These are phyloP conservation scores for Diprion similis DNA, from an alignment of 1,140 invertebrate genomes.

Conservation along the genomic window DNA sequence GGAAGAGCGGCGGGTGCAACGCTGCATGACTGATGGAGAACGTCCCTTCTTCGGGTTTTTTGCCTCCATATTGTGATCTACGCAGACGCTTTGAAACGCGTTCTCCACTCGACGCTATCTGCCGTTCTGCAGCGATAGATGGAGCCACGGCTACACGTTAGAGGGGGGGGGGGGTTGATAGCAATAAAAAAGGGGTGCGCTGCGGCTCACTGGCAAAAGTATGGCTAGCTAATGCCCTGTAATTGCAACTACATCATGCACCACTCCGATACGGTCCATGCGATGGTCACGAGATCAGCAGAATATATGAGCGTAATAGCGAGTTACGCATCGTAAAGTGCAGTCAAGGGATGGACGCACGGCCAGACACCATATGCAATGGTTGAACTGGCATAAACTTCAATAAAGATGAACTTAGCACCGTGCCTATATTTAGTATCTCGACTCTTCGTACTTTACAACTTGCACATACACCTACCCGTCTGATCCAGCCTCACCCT, in stretches of 20 bases:
- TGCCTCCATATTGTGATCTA: too few relatives aligned
- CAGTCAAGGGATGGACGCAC: neutral
- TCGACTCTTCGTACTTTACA: neutral
- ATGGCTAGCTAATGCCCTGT: neutral
- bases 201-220: slow-evolving; percentile 29
- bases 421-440: slow-evolving; percentile 47
- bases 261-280: neutral
- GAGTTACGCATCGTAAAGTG: neutral
- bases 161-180: slow-evolving; percentile 17
- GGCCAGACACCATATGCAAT: slow-evolving; percentile 1
- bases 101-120: too few relatives aligned
- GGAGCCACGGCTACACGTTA: slow-evolving; percentile 31
- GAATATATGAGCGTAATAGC: neutral
- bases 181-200: slow-evolving; percentile 32
- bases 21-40: too few relatives aligned
- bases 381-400: slow-evolving; percentile 41
- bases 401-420: slow-evolving; percentile 51
- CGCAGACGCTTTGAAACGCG: too few relatives aligned
- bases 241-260: neutral
- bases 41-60: too few relatives aligned
- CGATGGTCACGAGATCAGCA: neutral
- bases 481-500: neutral
- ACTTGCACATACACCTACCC: slow-evolving; percentile 9
- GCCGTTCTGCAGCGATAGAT: neutral
- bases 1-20: neutral